A percentile compares a stretch with the other conserved stretches of the same genome.
phyloP scores from a whole-genome alignment of 2,888 invertebrate species.

The Trissolcus brochymenae region DNA sequence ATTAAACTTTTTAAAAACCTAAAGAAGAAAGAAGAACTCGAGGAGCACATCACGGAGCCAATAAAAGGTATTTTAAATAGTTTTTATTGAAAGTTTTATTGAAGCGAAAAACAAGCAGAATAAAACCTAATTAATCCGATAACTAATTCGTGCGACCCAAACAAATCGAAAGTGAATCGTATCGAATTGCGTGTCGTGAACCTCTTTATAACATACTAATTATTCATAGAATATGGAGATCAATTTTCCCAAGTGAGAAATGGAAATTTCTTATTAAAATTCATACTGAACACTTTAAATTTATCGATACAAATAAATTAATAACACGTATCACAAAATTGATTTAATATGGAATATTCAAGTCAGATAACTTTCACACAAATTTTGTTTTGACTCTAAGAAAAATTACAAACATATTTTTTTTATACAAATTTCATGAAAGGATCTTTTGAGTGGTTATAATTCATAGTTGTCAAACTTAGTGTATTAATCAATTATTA shows the following conservation, averaged over 20 bases:
- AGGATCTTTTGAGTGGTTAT: not conserved
- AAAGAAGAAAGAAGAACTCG: constrained; percentile 65
- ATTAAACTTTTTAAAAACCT: constrained; percentile 67
- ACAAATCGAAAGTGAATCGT: constrained; percentile 34
- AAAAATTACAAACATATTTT: too few relatives aligned
- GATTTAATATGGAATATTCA: constrained; percentile 11
- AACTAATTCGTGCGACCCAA: constrained; percentile 20
- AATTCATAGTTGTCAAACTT: constrained; percentile 32
- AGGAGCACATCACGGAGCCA: constrained; percentile 69
- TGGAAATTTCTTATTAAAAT: constrained; percentile 55
- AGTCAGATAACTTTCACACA: too few relatives aligned
- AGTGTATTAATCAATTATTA: constrained; percentile 51
- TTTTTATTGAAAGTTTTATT: not conserved
- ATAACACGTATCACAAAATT: constrained; percentile 23
- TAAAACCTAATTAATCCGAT: not conserved
- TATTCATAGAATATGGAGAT: constrained; percentile 57
- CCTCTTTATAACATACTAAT: constrained; percentile 48
- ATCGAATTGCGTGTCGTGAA: constrained; percentile 29
- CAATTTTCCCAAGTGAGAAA: constrained; percentile 49
- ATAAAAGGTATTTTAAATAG: constrained; percentile 68
- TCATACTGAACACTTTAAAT: constrained; percentile 40
- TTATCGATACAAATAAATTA: constrained; percentile 55
- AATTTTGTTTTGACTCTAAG: too few relatives aligned
- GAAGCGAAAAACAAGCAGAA: not conserved
- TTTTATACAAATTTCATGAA: too few relatives aligned